Percentiles rank a stretch among this genome's conserved stretches.
phyloP scores from a whole-genome alignment of 2,113 vertebrate genomes.

The Chitala chitala region DNA sequence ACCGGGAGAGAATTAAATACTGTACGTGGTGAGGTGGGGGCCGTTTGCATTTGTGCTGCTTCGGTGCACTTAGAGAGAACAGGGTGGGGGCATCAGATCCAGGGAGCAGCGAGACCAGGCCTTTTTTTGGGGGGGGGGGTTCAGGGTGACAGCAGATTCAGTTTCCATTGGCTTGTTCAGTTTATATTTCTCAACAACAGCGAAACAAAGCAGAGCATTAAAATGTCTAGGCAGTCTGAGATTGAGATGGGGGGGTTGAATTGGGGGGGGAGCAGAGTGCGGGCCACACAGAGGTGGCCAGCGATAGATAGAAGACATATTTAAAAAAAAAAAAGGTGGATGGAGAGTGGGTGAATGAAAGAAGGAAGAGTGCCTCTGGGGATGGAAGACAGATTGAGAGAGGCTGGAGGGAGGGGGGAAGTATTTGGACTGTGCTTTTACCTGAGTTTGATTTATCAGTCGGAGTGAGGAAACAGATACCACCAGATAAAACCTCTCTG shows the following conservation, averaged over 20 bases:
- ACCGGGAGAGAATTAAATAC: constrained; percentile 66
- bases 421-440: constrained; percentile 66
- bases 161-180: neutral
- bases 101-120: neutral
- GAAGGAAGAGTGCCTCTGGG: neutral
- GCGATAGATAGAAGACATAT: constrained; percentile 15
- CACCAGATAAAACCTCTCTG: constrained; percentile 67
- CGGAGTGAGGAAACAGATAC: constrained; percentile 56
- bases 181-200: constrained; percentile 14
- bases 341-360: constrained; percentile 14
- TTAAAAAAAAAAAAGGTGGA: constrained; percentile 36
- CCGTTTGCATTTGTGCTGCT: constrained; percentile 63
- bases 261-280: neutral
- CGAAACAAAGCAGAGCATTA: constrained; percentile 4
- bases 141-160: too few species aligned
- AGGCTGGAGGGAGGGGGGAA: constrained; percentile 50
- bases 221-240: neutral
- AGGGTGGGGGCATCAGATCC: neutral
- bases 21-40: constrained; percentile 54
- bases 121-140: neutral
- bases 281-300: neutral
- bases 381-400: constrained; percentile 3
- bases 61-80: constrained; percentile 50
- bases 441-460: constrained; percentile 75
- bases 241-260: neutral